Conservation (phyloP, 2,888 invertebrate genomes). For the Scaptomyza caliginosa region DNA sequence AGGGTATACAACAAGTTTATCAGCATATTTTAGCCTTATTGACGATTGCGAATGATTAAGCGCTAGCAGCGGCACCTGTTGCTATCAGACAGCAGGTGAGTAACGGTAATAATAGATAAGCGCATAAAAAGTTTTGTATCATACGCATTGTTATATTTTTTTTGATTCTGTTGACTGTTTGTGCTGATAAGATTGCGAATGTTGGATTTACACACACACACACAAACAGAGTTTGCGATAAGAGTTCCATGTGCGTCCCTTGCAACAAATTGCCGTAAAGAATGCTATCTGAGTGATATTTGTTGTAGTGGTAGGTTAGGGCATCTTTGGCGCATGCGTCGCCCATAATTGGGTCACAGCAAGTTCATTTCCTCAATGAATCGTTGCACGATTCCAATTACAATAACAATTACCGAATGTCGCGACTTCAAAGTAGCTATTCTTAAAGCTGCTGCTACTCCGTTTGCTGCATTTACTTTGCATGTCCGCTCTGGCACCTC, state of each 20-base stretch:
- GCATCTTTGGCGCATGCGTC: constrained; percentile 59
- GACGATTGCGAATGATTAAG: constrained; percentile 59
- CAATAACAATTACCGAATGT: constrained; percentile 27
- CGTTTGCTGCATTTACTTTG: constrained; percentile 63
- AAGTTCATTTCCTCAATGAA: constrained; percentile 72
- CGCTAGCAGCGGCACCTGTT: constrained; percentile 63
- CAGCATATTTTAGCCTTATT: constrained; percentile 49
- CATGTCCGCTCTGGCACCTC: constrained; percentile 54
- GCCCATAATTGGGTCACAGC: constrained; percentile 65
- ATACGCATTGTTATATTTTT: constrained; percentile 20
- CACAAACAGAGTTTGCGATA: constrained; percentile 18
- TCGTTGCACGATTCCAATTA: constrained; percentile 50
- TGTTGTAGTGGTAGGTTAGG: constrained; percentile 71
- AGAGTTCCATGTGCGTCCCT: constrained; percentile 7
- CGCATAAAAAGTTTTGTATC: constrained; percentile 25
- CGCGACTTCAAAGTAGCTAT: constrained; percentile 52
- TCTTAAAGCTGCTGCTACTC: constrained; percentile 14
- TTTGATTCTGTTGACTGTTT: constrained; percentile 52
- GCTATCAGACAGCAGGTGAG: constrained; percentile 66
- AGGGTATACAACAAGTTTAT: constrained; percentile 21
- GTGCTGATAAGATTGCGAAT: constrained; percentile 65
- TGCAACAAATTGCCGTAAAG: neutral
- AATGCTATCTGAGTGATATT: neutral
- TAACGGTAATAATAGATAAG: constrained; percentile 65
- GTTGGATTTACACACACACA: neutral